Evolutionary conservation across 2,113 vertebrate genomes (phyloP).

Genomic region (Tetrax tetrax): DNA sequence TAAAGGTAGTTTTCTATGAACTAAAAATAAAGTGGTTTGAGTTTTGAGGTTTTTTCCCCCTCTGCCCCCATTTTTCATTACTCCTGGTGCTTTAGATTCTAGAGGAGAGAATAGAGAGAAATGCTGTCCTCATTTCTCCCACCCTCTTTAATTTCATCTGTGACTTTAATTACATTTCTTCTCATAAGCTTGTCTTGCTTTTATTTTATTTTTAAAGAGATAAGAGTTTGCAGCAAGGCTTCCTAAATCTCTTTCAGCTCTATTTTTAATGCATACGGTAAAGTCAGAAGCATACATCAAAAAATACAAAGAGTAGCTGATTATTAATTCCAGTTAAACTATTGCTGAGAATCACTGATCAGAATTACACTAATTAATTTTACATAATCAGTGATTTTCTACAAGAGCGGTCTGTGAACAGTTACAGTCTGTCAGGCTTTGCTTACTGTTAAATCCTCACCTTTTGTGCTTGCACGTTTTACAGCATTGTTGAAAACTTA

Average conservation of each 20-base stretch:
- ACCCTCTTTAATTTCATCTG: constrained; percentile 38
- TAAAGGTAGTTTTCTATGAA: background rate
- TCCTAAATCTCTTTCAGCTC: constrained; percentile 51
- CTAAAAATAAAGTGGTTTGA: background rate
- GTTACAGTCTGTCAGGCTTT: background rate
- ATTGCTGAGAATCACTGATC: constrained; percentile 50
- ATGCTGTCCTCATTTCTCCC: constrained; percentile 40
- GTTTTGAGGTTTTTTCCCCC: background rate
- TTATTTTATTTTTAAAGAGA: constrained; percentile 61
- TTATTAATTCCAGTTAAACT: constrained; percentile 66
- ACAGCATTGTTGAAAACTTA: background rate
- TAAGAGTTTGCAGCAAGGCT: constrained; percentile 47
- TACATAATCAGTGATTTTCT: constrained; percentile 62
- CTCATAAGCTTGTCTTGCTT: constrained; percentile 35
- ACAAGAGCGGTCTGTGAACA: background rate
- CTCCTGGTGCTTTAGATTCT: constrained; percentile 15
- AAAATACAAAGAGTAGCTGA: constrained; percentile 51
- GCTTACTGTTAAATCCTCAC: background rate
- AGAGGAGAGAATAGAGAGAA: background rate
- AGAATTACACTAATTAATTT: constrained; percentile 68
- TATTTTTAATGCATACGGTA: constrained; percentile 62
- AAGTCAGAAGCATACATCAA: constrained; percentile 37
- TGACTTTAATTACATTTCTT: constrained; percentile 67
- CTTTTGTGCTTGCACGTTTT: constrained; percentile 33
- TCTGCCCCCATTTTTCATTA: background rate